Evolutionary conservation across 2,888 invertebrate genomes (phyloP).

Genomic region (Drosophila helvetica): DNA sequence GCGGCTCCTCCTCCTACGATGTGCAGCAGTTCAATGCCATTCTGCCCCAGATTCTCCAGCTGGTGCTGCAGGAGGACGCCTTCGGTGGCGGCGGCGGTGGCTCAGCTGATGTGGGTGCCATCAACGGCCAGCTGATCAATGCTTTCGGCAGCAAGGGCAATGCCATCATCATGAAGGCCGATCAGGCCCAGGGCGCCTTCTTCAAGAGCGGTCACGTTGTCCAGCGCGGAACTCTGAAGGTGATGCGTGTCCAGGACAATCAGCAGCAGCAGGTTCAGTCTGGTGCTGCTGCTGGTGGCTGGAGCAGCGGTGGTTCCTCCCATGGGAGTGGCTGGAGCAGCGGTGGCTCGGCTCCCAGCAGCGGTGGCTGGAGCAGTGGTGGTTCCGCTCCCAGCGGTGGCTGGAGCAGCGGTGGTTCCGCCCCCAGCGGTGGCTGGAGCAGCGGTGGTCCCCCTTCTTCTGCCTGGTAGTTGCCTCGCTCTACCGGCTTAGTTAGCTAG

Average conservation of each 20-base stretch:
- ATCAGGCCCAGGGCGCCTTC: constrained; percentile 62
- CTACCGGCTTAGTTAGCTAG: constrained; percentile 56
- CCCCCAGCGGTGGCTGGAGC: constrained; percentile 34
- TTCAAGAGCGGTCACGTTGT: constrained; percentile 77
- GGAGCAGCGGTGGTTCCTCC: constrained; percentile 31
- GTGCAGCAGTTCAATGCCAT: constrained; percentile 62
- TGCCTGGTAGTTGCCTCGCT: constrained; percentile 52
- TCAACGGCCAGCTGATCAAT: constrained; percentile 69
- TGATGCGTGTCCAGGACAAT: constrained; percentile 65
- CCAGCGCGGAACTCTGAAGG: constrained; percentile 73
- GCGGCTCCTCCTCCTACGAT: constrained; percentile 40
- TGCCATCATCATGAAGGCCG: constrained; percentile 64
- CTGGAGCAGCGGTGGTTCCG: constrained; percentile 13
- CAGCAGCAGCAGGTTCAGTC: constrained; percentile 49
- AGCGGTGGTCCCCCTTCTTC: constrained; percentile 31
- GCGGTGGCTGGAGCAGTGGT: constrained; percentile 35
- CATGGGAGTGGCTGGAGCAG: constrained; percentile 28
- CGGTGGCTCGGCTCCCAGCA: constrained; percentile 13
- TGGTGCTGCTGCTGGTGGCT: constrained; percentile 35
- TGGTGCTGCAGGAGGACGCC: constrained; percentile 70
- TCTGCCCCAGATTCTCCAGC: constrained; percentile 77
- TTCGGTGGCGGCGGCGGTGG: constrained; percentile 49
- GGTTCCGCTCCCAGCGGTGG: constrained; percentile 17
- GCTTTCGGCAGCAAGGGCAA: constrained; percentile 70
- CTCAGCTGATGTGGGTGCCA: constrained; percentile 48